phyloP scores from a whole-genome alignment of 2,888 invertebrate genomes.

The Siphlonurus alternatus region DNA sequence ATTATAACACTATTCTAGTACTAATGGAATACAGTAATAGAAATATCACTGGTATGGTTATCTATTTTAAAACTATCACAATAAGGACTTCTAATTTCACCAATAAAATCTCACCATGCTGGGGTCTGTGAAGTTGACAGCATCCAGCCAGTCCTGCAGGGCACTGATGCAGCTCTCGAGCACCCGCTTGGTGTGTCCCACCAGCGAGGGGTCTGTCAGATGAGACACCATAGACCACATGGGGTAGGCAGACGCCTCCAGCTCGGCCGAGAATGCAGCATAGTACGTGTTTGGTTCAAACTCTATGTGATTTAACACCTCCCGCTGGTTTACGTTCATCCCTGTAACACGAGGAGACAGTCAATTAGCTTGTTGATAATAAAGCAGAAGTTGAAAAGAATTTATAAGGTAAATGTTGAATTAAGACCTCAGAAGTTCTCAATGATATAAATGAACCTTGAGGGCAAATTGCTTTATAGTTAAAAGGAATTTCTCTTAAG shows the following conservation, averaged over 20 bases:
- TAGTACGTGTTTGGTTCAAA: conserved; percentile 96
- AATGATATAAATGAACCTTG: too few species aligned
- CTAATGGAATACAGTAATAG: too few species aligned
- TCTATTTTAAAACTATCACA: too few species aligned
- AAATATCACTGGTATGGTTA: too few species aligned
- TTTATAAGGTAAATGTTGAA: too few species aligned
- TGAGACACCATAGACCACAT: conserved; percentile 96
- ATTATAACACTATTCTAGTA: too few species aligned
- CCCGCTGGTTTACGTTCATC: conserved; percentile 92
- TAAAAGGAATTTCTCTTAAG: too few species aligned
- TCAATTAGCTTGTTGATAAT: too few species aligned
- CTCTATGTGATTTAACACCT: conserved; percentile 81
- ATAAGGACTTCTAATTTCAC: too few species aligned
- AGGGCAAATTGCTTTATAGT: too few species aligned
- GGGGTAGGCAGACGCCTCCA: conserved; percentile 92
- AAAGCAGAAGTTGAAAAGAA: too few species aligned
- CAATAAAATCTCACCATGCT: conserved; percentile 36
- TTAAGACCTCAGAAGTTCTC: too few species aligned
- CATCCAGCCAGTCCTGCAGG: conserved; percentile 77
- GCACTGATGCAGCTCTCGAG: conserved; percentile 58
- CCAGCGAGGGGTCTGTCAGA: conserved; percentile 50
- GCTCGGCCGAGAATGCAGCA: conserved; percentile 92
- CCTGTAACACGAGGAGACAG: conserved; percentile 42
- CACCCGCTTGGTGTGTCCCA: conserved; percentile 53
- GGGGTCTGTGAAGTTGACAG: conserved; percentile 54